Base-by-base conservation (phyloP, 2,888 invertebrate species). In the Eristalis pertinax region DNA sequence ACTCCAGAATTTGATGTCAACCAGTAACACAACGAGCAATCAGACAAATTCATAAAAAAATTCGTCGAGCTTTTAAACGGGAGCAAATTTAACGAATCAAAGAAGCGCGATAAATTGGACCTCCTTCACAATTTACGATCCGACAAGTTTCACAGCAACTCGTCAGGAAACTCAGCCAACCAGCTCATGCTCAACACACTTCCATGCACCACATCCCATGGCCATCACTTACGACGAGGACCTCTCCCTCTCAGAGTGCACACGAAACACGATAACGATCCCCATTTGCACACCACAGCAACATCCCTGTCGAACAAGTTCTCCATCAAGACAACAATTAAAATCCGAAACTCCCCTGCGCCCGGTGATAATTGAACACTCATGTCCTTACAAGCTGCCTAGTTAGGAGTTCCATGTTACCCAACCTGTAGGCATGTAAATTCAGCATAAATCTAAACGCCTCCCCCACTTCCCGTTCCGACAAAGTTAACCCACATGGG, bases 371-470 rank as follows among this genome's bases (percentile, higher is more conserved):
- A 74, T 74, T 35, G 50, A 63, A 35, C 56, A 58, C 56, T 56
- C 56, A 65, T 38, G 56, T 64, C 74, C 74, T 32, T 64, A 63
- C 62, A 73, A 73, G 50, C 43, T 22, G 43, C 73, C 63, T 63
- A 73, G n/a, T 50, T 43, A 4, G 7, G 43, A 63, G 63, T 64
- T 63, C 10, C 38, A 19, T 74, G 56, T 65, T 35, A 56, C 64
- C 35, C 74, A 74, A 74, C 64, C 65, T 65, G 74, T 58, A 74
- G 56, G 43, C 60, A 41, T 32, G 60, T 58, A 60, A 56, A 65
- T 65, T 19, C 0, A 19, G 38, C 65, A 56, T 35, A 65, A 67
- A 67, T 60, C 60, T 58, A 60, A 60, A 75, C 15, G 10, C 50
- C 22, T 24, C 56, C 15, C 26, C 38, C 43, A 43, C 7, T 15